Base-by-base conservation (phyloP, 2,888 invertebrate genomes). In the Buathra laborator region DNA sequence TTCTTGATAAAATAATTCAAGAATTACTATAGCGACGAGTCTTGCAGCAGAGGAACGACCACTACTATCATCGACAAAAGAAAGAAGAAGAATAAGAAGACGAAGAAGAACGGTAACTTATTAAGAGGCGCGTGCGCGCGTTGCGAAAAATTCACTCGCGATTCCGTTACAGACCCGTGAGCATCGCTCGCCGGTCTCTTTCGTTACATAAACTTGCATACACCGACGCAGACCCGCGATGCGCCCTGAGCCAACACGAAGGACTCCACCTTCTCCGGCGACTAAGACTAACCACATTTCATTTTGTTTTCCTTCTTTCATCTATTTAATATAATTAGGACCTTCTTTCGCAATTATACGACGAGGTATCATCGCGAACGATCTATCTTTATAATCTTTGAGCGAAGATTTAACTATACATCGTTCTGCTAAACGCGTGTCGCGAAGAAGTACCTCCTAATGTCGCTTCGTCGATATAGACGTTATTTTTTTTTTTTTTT, bases 301-400 rank as follows among this genome's bases (percentile, higher is more conserved):
- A 3, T 62, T 62, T 59, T n/a, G 19, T 62, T 62, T 62, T 62
- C 29, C 19, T 24, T 24, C 53, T 24, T 10, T 32, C n/a, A 62
- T 74, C 19, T 62, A 88, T 89, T 89, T 88, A 90, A 72, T 59
- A 90, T 91, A 91, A 90, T 87, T 87, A 67, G 80, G 85, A 86
- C 90, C 87, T 37, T 88, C 90, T 91, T 91, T 91, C 91, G 89
- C 90, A 91, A 92, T 92, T 90, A 88, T 88, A 91, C 89, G 16
- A 19, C 19, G 37, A 5, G 37, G 37, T 56, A 56, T 24, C 56
- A 24, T 56, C 56, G 24, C 24, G 19, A 51, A 32, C 24, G 19
- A 70, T 51, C 32, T 16, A 43, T 72, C 37, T 72, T 56, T 59
- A 24, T 16, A 16, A 16, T 71, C 53, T 53, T 32, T 32, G 32